phyloP scores from a whole-genome alignment of 2,113 vertebrate genomes.

The Saimiri boliviensis region DNA sequence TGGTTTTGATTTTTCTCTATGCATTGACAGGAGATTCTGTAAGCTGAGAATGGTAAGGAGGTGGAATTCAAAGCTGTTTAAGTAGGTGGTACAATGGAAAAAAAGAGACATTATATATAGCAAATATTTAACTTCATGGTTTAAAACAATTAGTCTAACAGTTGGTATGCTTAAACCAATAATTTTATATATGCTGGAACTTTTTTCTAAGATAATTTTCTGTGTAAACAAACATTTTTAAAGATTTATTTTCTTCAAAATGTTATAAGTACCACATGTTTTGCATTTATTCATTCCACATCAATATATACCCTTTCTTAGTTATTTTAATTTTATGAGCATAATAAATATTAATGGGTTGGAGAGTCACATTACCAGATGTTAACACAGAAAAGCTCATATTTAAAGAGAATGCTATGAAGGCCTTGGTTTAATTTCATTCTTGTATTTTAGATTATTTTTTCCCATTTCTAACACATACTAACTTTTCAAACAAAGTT shows the following conservation, averaged over 20 bases:
- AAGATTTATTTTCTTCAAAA: not conserved
- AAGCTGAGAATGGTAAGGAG: not conserved
- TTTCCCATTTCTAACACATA: not conserved
- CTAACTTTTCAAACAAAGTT: not conserved
- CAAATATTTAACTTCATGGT: not conserved
- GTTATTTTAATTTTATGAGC: conserved; percentile 8
- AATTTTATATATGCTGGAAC: not conserved
- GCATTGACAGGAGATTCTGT: not conserved
- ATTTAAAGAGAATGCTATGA: not conserved
- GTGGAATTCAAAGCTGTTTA: not conserved
- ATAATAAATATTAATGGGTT: not conserved
- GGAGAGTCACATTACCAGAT: not conserved
- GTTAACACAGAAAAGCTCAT: not conserved
- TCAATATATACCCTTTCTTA: not conserved
- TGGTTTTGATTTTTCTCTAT: not conserved
- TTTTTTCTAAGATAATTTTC: not conserved
- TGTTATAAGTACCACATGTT: not conserved
- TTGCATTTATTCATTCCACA: not conserved
- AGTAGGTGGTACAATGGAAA: not conserved
- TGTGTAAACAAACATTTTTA: not conserved
- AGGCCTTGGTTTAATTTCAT: not conserved
- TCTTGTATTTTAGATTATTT: not conserved
- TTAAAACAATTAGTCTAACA: not conserved
- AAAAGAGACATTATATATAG: not conserved
- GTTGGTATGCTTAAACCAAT: not conserved